Evolutionary conservation across 53 echinoderm and acorn worm genomes (phyloP), one percentile per base, ranked within the genome.

Genomic region (Holothuria leucospilota): DNA sequence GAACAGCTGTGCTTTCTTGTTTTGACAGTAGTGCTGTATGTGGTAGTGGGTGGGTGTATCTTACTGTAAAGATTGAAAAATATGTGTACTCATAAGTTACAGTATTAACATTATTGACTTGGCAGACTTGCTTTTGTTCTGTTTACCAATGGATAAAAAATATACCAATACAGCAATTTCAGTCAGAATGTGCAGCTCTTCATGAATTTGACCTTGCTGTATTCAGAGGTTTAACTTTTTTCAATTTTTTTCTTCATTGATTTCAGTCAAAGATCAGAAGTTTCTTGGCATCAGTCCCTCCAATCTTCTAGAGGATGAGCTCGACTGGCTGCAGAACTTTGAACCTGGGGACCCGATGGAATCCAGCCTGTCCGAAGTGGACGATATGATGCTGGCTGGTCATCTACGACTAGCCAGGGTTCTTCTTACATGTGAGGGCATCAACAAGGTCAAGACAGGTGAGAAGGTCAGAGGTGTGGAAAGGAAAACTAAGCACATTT

Each of bases 261-360:
- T 60, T 61, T 11, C 75, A 92, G 91, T 89, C 52, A 89, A 89
- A 69, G 95, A 95, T 60, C 99, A 99, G 88, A 94, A 87, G 60
- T 90, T 90, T 66, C 87, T 99, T 23, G 68, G 90, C 40, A 87
- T 99, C 69, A 90, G 91, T 56, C 88, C 90, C 2, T 77, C 86
- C 59, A 88, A 94, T 29, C 93, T 99, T 90, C 65, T 99, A 28
- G 89, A 92, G 20, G 99, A 99, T 85, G 99, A 99, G 86, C 94
- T 95, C 2, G 99, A 95, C 81, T 99, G 99, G 99, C 89, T 99
- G 28, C 91, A 93, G 68, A 99, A 93, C 91, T 99, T 99, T 95
- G 99, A 99, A 82, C 92, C 99, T 18, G 89, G 91, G 16, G 96
- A 94, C 75, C 81, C 90, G 0, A 92, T 95, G 71, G 93, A 95